A percentile compares a stretch with the other conserved stretches of the same genome.
Evolutionary conservation across 2,888 invertebrate genomes (phyloP).

Genomic region (Hymenopus coronatus): DNA sequence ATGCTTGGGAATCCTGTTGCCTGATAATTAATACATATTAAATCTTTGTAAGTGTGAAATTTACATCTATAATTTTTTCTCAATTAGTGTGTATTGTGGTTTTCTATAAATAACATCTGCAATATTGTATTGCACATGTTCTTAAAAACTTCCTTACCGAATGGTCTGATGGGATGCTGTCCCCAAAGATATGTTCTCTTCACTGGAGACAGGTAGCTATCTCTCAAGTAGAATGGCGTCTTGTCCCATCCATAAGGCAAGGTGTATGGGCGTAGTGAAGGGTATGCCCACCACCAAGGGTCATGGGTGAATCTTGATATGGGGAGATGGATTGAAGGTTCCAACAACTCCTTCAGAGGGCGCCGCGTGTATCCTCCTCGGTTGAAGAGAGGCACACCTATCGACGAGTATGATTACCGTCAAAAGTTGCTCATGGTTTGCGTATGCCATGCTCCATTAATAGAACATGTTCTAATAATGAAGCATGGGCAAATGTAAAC

Average conservation of each 20-base stretch:
- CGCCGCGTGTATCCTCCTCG: slow-evolving; percentile 61
- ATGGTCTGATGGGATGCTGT: slow-evolving; percentile 85
- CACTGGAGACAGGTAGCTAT: slow-evolving; percentile 87
- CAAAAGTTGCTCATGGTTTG: not conserved
- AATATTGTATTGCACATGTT: not conserved
- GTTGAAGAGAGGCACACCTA: slow-evolving; percentile 71
- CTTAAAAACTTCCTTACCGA: slow-evolving; percentile 63
- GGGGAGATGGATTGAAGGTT: slow-evolving; percentile 75
- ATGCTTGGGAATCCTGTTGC: too few species aligned
- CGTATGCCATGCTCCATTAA: not conserved
- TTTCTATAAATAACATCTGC: not conserved
- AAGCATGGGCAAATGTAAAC: not conserved
- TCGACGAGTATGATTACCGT: not conserved
- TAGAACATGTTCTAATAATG: not conserved
- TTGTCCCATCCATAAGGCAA: slow-evolving; percentile 52
- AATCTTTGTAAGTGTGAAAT: too few species aligned
- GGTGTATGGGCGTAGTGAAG: slow-evolving; percentile 72
- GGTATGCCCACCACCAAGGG: slow-evolving; percentile 88
- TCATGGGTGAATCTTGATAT: slow-evolving; percentile 79
- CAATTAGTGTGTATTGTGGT: too few species aligned
- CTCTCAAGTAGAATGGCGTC: slow-evolving; percentile 71
- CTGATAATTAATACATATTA: too few species aligned
- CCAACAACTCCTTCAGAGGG: slow-evolving; percentile 64
- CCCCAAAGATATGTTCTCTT: slow-evolving; percentile 90
- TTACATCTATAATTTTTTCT: too few species aligned